These are phyloP conservation scores for Therioaphis trifolii DNA, from an alignment of 2,888 invertebrate genomes.

Conservation along the genomic window DNA sequence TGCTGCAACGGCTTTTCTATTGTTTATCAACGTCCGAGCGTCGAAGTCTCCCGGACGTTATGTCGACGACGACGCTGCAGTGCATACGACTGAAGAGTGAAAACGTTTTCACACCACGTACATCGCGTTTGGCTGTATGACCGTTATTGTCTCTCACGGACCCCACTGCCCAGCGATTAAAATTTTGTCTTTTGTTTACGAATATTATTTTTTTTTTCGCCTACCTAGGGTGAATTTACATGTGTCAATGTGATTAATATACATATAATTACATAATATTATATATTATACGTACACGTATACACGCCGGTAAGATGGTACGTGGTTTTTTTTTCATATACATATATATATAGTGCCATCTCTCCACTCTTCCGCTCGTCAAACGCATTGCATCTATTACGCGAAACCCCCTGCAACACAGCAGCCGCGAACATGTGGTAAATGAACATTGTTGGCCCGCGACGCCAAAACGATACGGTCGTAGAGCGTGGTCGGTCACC, in stretches of 20 bases:
- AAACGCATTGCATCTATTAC: neutral
- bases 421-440: neutral
- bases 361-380: neutral
- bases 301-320: too few relatives aligned
- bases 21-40: constrained; percentile 38
- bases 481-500: neutral
- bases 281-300: neutral
- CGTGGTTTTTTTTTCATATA: neutral
- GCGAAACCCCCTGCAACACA: neutral
- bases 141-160: constrained; percentile 31
- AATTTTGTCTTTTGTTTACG: constrained; percentile 29
- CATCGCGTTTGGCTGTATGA: too few relatives aligned
- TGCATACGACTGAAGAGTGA: neutral
- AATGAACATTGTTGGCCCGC: neutral
- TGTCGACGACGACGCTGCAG: neutral
- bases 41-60: constrained; percentile 33
- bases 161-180: neutral
- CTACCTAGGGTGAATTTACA: constrained; percentile 14
- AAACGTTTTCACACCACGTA: constrained; percentile 34
- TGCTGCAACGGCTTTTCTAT: neutral
- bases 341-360: neutral
- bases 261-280: too few relatives aligned
- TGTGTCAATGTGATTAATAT: constrained; percentile 18
- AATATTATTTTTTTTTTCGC: neutral
- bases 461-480: neutral